Evolutionary conservation across 1,140 invertebrate genomes (phyloP).

Genomic region (Ruditapes philippinarum): DNA sequence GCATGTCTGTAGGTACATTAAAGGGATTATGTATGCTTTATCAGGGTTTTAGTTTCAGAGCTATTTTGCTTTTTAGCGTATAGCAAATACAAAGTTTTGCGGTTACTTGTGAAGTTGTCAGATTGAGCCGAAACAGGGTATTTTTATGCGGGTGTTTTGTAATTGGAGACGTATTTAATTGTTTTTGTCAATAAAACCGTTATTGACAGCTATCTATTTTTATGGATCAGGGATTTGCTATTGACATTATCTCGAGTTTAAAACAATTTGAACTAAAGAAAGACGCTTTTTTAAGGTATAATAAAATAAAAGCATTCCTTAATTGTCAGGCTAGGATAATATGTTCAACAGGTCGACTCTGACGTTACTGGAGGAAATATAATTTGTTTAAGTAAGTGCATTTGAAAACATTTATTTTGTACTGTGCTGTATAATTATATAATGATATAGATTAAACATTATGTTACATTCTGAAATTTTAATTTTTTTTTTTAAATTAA

Average conservation of each 20-base stretch:
- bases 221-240: neutral
- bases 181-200: slow-evolving; percentile 18
- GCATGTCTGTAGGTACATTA: slow-evolving; percentile 23
- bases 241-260: neutral
- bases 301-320: neutral
- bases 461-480: too few relatives aligned
- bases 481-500: too few relatives aligned
- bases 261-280: slow-evolving; percentile 1
- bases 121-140: neutral
- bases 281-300: neutral
- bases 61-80: slow-evolving; percentile 2
- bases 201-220: slow-evolving; percentile 22
- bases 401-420: too few relatives aligned
- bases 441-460: too few relatives aligned
- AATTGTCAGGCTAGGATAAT: too few relatives aligned
- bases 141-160: neutral
- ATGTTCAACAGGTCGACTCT: too few relatives aligned
- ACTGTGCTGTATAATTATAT: too few relatives aligned
- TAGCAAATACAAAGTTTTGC: neutral
- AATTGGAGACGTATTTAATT: slow-evolving; percentile 17
- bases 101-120: slow-evolving; percentile 18
- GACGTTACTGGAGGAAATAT: too few relatives aligned
- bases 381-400: too few relatives aligned
- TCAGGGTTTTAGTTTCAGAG: slow-evolving; percentile 26
- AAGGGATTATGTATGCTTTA: slow-evolving; percentile 24